Evolutionary conservation across 2,797 vertebrate genomes (phyloP).

Genomic region (Clarias laeviceps): DNA sequence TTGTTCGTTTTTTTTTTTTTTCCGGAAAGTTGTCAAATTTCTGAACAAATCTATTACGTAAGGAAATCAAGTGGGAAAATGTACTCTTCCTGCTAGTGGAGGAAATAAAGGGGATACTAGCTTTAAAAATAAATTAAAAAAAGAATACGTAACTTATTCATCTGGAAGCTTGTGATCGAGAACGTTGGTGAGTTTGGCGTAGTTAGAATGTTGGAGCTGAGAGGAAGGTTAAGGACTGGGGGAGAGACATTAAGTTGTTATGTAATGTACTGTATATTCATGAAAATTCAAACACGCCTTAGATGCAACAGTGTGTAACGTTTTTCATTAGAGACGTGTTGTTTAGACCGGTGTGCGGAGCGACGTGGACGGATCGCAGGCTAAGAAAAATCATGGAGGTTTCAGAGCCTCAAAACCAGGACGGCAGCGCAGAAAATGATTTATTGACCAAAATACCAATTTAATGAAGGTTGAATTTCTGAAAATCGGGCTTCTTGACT

Average conservation of each 20-base stretch:
- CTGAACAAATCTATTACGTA: background rate
- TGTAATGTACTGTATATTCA: background rate
- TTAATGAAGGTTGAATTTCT: constrained; percentile 15
- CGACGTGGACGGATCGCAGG: too few species aligned
- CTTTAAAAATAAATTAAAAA: too few species aligned
- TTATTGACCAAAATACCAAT: background rate
- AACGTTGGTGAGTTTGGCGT: background rate
- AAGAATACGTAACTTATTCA: too few species aligned
- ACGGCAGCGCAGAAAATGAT: background rate
- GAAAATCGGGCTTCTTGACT: background rate
- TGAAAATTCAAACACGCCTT: background rate
- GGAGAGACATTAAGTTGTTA: background rate
- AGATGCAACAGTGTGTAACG: background rate
- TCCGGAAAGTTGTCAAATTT: background rate
- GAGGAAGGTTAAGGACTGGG: background rate
- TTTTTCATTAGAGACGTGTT: background rate
- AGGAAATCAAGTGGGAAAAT: background rate
- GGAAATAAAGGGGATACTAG: background rate
- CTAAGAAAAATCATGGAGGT: background rate
- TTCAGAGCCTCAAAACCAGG: background rate
- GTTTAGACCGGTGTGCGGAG: too few species aligned
- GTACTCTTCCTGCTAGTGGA: background rate
- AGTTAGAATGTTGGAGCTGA: too few species aligned
- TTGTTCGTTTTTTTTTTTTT: too few species aligned
- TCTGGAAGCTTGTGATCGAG: background rate